phyloP scores from a whole-genome alignment of 2,113 vertebrate species.

The Gasterosteus aculeatus region DNA sequence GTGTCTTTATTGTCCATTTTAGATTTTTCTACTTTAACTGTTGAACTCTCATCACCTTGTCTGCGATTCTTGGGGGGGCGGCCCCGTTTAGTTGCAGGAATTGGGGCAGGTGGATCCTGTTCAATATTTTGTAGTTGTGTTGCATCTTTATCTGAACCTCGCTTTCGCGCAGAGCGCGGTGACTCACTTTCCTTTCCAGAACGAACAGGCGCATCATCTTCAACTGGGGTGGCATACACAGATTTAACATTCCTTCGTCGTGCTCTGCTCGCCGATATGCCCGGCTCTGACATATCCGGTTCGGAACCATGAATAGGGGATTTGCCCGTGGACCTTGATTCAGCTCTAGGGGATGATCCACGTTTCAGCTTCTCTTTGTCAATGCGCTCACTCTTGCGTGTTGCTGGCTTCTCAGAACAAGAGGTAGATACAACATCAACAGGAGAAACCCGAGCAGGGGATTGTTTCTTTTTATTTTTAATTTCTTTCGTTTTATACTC shows the following conservation, averaged over 20 bases:
- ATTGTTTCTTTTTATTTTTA: conserved; percentile 90
- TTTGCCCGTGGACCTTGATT: conserved; percentile 86
- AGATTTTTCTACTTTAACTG: conserved; percentile 79
- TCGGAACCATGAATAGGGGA: conserved; percentile 88
- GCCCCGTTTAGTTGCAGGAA: conserved; percentile 82
- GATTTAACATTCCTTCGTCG: conserved; percentile 94
- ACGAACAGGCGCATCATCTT: conserved; percentile 84
- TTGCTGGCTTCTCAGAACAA: conserved; percentile 87
- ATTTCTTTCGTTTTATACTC: conserved; percentile 77
- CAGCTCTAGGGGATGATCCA: conserved; percentile 91
- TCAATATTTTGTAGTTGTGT: conserved; percentile 67
- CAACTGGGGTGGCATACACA: conserved; percentile 91
- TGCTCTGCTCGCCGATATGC: conserved; percentile 85
- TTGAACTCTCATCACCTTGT: conserved; percentile 83
- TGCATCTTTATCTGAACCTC: conserved; percentile 85
- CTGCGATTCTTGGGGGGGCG: conserved; percentile 92
- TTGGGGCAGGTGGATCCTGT: conserved; percentile 78
- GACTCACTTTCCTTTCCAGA: conserved; percentile 87
- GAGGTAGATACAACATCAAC: conserved; percentile 62
- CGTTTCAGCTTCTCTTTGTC: conserved; percentile 95
- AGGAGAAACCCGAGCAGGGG: conserved; percentile 73
- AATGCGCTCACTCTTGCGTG: conserved; percentile 95
- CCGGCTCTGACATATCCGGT: conserved; percentile 84
- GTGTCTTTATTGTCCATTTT: conserved; percentile 85
- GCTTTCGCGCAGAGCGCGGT: conserved; percentile 88